Evolutionary conservation across 92 coral and sea anemone genomes (phyloP), one percentile per base, ranked within the genome.

Genomic region (Parazoanthus swiftii): DNA sequence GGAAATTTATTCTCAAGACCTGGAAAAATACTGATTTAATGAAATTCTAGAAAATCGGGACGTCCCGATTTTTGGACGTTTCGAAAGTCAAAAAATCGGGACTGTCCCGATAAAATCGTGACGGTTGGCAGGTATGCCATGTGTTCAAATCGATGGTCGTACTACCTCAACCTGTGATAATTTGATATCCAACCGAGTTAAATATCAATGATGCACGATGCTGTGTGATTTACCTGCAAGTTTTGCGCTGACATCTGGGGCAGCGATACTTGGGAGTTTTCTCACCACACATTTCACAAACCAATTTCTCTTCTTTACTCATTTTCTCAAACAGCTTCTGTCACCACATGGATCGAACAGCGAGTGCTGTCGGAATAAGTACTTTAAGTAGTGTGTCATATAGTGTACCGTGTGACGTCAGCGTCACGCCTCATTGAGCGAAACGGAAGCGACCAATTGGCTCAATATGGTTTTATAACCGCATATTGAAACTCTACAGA

Each of bases 161-260:
- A 29, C 33, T 29, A 29, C 33, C 33, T 29, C 33, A 29, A 29
- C 33, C 33, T 29, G 33, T 29, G 33, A 29, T 29, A 29, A 29
- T 29, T 29, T 29, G 43, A 54, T 29, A 51, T 36, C 54, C 15
- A 58, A 80, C 7, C 42, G 36, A 38, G 21, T 13, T 18, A 16
- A 59, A 35, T 21, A 46, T 9, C 18, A 1, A 65, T 36, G 35
- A 48, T 48, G 9, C 51, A 38, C 51, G 38, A 68, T 8, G 21
- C 13, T 6, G 65, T 43, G n/a, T 59, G n/a, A 42, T 18, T 81
- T 79, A 97, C 99, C 99, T 97, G 92, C 99, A 97, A 1, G 97
- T 93, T 66, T 90, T 90, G 56, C 92, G 90, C 46, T 83, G 88
- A 86, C 99, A 97, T 1, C 91, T 90, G 0, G 99, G 99, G 58